Evolutionary conservation across 2,113 vertebrate species (phyloP).

Genomic region (Stictonetta naevosa): DNA sequence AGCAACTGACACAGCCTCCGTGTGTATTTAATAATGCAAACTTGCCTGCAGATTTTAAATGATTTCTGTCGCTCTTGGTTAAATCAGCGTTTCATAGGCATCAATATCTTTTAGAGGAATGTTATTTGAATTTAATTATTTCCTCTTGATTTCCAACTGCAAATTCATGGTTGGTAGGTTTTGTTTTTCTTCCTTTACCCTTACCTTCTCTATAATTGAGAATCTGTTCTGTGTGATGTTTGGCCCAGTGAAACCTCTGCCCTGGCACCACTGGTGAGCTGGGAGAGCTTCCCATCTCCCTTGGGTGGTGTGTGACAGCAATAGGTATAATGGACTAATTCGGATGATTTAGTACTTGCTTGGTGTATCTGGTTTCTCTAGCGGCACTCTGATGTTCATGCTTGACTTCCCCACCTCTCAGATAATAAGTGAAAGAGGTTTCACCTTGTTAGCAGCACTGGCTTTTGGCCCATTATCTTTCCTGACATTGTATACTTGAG

Average conservation of each 20-base stretch:
- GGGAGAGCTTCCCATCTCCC: background rate
- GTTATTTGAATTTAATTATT: background rate
- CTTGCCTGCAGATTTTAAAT: background rate
- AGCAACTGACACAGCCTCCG: background rate
- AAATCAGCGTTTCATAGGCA: background rate
- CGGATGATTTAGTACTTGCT: constrained; percentile 57
- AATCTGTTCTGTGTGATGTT: rapidly evolving
- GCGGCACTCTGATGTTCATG: constrained; percentile 45
- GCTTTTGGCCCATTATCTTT: background rate
- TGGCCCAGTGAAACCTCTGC: background rate
- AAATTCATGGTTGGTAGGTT: background rate
- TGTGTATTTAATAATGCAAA: background rate
- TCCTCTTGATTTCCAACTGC: background rate
- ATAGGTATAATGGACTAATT: constrained; percentile 77
- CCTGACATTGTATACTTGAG: background rate
- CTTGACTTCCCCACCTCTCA: constrained; percentile 54
- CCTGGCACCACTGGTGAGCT: background rate
- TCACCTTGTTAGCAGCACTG: constrained; percentile 19
- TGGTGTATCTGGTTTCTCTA: constrained; percentile 51
- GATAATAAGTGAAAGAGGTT: constrained; percentile 61
- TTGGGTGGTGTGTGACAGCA: constrained; percentile 30
- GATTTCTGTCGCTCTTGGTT: background rate
- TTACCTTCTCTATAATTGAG: background rate
- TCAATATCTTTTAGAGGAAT: background rate
- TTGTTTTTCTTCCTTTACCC: background rate